These are phyloP conservation scores for Mixornis gularis DNA, from an alignment of 2,113 vertebrate genomes.

Conservation along the genomic window DNA sequence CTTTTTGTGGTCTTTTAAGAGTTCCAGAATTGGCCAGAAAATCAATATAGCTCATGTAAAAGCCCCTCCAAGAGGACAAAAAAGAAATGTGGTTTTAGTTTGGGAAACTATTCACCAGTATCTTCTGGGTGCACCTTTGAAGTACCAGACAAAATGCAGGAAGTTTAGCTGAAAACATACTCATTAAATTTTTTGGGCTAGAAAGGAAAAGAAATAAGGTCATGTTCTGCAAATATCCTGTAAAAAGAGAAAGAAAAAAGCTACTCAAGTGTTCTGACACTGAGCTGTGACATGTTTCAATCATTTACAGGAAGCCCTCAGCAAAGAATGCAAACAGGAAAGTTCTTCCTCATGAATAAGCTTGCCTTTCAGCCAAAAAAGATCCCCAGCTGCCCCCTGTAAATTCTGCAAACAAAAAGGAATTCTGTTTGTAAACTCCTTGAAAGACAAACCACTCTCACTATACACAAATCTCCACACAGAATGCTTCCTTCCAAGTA, in stretches of 20 bases:
- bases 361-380: conserved; percentile 15
- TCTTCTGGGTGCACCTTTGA: conserved; percentile 51
- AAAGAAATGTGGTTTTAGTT: conserved; percentile 19
- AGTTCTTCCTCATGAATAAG: conserved; percentile 37
- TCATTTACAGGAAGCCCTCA: conserved; percentile 36
- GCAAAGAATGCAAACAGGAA: conserved; percentile 42
- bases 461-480: not conserved
- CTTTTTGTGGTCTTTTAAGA: conserved; percentile 23
- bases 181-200: conserved; percentile 39
- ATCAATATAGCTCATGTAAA: conserved; percentile 42
- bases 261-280: not conserved
- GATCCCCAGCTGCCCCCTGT: not conserved
- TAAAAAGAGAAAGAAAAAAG: not conserved
- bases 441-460: not conserved
- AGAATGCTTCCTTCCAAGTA: not conserved
- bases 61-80: not conserved
- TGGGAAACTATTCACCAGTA: conserved; percentile 51
- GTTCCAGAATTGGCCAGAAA: conserved; percentile 12
- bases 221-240: conserved; percentile 33
- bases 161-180: conserved; percentile 45
- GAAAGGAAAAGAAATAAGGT: conserved; percentile 37
- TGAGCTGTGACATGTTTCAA: conserved; percentile 34
- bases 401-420: not conserved
- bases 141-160: conserved; percentile 23
- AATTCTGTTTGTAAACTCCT: conserved; percentile 3